Conservation (phyloP, 2,797 vertebrate genomes). For the Crenichthys baileyi region DNA sequence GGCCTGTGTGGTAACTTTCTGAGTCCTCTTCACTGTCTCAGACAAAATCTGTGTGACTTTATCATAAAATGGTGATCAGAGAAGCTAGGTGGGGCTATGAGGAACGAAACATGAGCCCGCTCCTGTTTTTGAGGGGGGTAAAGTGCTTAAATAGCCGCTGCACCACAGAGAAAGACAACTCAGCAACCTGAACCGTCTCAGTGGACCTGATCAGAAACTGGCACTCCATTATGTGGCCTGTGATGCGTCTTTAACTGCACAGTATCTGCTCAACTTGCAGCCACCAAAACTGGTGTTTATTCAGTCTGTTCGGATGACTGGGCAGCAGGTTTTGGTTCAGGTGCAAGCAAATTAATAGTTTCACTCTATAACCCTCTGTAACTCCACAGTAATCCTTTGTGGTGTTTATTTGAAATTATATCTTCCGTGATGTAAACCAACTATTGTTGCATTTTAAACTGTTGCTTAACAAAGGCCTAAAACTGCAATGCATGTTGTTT, state of each 20-base stretch:
- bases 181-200: constrained; percentile 73
- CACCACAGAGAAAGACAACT: constrained; percentile 48
- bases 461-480: constrained; percentile 1
- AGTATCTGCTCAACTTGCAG: constrained; percentile 22
- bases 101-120: constrained; percentile 64
- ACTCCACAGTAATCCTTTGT: constrained; percentile 42
- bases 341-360: constrained; percentile 50
- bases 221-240: constrained; percentile 47
- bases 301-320: constrained; percentile 35
- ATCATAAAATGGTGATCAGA: constrained; percentile 40
- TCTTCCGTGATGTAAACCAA: constrained; percentile 30
- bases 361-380: constrained; percentile 5
- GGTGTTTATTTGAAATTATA: constrained; percentile 12
- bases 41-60: constrained; percentile 42
- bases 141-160: constrained; percentile 46
- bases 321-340: constrained; percentile 47
- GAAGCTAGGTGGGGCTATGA: constrained; percentile 62
- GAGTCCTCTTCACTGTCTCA: constrained; percentile 31
- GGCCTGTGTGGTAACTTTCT: constrained; percentile 30
- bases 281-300: constrained; percentile 29
- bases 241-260: constrained; percentile 26
- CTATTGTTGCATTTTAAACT: constrained; percentile 11
- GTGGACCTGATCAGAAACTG: constrained; percentile 66
- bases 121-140: constrained; percentile 39
- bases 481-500: neutral